Percentiles rank a stretch among this genome's conserved stretches.
phyloP scores from a whole-genome alignment of 2,113 vertebrate genomes.

The Thryonomys swinderianus region DNA sequence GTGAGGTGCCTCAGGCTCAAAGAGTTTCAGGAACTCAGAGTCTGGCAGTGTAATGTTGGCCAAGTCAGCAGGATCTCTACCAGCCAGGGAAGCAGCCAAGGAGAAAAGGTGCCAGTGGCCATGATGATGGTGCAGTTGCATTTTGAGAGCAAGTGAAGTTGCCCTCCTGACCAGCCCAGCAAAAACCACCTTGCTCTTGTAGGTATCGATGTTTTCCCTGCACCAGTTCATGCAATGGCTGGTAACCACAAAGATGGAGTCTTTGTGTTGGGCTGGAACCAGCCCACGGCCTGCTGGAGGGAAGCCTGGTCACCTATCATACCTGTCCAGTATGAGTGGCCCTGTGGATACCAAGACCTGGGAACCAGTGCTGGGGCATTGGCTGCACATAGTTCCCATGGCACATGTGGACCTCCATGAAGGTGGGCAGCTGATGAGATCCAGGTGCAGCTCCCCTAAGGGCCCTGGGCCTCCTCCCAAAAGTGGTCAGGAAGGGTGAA shows the following conservation, averaged over 20 bases:
- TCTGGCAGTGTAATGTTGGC: constrained; percentile 81
- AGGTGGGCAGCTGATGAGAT: constrained; percentile 22
- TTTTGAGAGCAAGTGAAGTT: constrained; percentile 80
- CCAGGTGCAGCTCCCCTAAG: constrained; percentile 17
- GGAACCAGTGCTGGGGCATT: constrained; percentile 76
- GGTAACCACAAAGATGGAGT: constrained; percentile 80
- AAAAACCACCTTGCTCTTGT: constrained; percentile 77
- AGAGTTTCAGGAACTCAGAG: constrained; percentile 74
- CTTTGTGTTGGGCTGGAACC: constrained; percentile 77
- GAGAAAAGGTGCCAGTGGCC: constrained; percentile 82
- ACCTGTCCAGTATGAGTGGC: no score
- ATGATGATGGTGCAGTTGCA: constrained; percentile 84
- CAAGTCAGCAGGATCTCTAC: constrained; percentile 81
- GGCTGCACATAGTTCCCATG: constrained; percentile 79
- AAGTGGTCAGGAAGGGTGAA: constrained; percentile 80
- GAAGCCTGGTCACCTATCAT: constrained; percentile 78
- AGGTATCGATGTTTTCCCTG: constrained; percentile 73
- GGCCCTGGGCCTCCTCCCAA: constrained; percentile 45
- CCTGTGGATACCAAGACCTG: no score
- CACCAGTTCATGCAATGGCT: constrained; percentile 84
- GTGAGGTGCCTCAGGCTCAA: constrained; percentile 69
- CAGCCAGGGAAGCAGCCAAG: constrained; percentile 80
- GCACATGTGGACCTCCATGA: constrained; percentile 79
- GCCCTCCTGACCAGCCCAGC: constrained; percentile 70
- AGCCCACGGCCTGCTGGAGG: constrained; percentile 80